Evolutionary conservation across 1,140 invertebrate species (phyloP).

Genomic region (Drosophila repletoides): DNA sequence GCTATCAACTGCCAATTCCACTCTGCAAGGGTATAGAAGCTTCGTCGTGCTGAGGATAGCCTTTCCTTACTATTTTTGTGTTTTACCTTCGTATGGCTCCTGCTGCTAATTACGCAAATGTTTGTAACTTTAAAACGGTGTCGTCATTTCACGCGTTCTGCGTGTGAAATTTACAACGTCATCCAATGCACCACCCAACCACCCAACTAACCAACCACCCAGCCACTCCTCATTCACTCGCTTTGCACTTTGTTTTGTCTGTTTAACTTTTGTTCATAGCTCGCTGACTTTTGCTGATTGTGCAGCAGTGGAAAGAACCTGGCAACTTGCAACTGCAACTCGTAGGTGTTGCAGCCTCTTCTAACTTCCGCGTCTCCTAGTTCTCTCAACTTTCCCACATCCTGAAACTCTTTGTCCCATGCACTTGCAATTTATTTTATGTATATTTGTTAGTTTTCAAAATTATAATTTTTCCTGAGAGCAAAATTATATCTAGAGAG

Average conservation of each 20-base stretch:
- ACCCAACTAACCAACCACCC: not conserved
- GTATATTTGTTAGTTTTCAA: slow-evolving; percentile 59
- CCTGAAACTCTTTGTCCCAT: not conserved
- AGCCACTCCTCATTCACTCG: not conserved
- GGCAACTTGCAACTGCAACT: slow-evolving; percentile 12
- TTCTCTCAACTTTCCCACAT: too few relatives aligned
- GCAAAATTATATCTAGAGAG: not conserved
- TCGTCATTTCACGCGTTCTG: slow-evolving; percentile 52
- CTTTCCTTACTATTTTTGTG: too few relatives aligned
- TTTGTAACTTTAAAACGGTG: slow-evolving; percentile 71
- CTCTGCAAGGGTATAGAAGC: too few relatives aligned
- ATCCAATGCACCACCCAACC: slow-evolving; percentile 28
- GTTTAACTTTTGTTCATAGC: slow-evolving; percentile 75
- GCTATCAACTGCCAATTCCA: too few relatives aligned
- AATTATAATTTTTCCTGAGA: slow-evolving; percentile 47
- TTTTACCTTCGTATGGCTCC: slow-evolving; percentile 35
- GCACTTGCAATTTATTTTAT: slow-evolving; percentile 52
- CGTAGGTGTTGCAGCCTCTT: slow-evolving; percentile 15
- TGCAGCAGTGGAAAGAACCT: slow-evolving; percentile 37
- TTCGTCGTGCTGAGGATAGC: too few relatives aligned
- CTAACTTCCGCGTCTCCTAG: not conserved
- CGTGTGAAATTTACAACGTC: slow-evolving; percentile 61
- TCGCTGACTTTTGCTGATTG: slow-evolving; percentile 70
- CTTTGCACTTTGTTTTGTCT: slow-evolving; percentile 74
- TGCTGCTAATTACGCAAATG: slow-evolving; percentile 74